phyloP scores from a whole-genome alignment of 2,888 invertebrate genomes.

The Xestia c-nigrum region DNA sequence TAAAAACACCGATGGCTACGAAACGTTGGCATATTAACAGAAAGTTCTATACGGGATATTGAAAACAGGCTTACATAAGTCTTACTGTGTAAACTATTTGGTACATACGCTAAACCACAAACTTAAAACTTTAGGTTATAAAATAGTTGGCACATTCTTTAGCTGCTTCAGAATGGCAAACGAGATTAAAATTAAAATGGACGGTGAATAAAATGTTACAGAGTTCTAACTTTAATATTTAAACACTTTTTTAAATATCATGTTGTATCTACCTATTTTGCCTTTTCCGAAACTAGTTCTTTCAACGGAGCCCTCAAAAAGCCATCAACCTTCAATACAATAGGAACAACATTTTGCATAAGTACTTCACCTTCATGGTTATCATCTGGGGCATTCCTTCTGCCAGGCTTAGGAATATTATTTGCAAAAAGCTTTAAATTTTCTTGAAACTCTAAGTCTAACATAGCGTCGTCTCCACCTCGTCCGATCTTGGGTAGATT shows the following conservation, averaged over 20 bases:
- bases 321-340: conserved; percentile 76
- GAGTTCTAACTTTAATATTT: neutral
- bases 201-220: neutral
- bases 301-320: conserved; percentile 72
- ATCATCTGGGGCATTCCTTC: conserved; percentile 50
- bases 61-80: neutral
- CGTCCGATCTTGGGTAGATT: conserved; percentile 20
- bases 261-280: neutral
- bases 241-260: neutral
- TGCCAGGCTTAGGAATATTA: conserved; percentile 11
- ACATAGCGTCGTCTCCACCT: conserved; percentile 68
- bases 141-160: too few species aligned
- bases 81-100: neutral
- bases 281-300: neutral
- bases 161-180: neutral
- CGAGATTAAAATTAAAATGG: neutral
- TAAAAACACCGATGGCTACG: too few species aligned
- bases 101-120: too few species aligned
- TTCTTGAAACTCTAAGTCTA: conserved; percentile 68
- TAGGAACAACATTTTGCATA: conserved; percentile 77
- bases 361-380: conserved; percentile 62
- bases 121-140: too few species aligned
- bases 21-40: too few species aligned
- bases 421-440: conserved; percentile 67
- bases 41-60: too few species aligned